phyloP scores from a whole-genome alignment of 2,888 invertebrate genomes.

The Drosophila merina region DNA sequence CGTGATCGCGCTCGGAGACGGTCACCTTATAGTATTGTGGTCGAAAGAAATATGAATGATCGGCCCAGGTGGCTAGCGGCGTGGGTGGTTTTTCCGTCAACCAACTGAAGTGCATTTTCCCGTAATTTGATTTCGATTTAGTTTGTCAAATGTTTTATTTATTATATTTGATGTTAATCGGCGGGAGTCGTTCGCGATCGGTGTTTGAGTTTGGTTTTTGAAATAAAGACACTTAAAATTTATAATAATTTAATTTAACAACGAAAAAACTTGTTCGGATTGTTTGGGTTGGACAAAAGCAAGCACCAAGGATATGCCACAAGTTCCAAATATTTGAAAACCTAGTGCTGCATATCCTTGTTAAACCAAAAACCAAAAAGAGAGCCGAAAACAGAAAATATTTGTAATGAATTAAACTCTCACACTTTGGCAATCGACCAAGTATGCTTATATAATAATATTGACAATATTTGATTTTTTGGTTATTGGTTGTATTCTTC shows the following conservation, averaged over 20 bases:
- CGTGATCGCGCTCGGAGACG: conserved; percentile 84
- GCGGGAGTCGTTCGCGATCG: conserved; percentile 35
- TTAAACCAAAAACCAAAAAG: conserved; percentile 20
- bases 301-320: conserved; percentile 58
- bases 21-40: conserved; percentile 83
- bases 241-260: conserved; percentile 72
- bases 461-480: conserved; percentile 18
- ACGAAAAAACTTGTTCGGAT: conserved; percentile 47
- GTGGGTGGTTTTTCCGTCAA: conserved; percentile 80
- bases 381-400: not conserved
- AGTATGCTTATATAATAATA: conserved; percentile 36
- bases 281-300: conserved; percentile 7
- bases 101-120: conserved; percentile 83
- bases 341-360: conserved; percentile 58
- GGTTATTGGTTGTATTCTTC: not conserved
- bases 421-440: conserved; percentile 54
- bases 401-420: conserved; percentile 42
- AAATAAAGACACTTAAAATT: conserved; percentile 84
- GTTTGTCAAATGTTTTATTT: conserved; percentile 24
- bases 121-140: conserved; percentile 33
- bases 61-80: conserved; percentile 85
- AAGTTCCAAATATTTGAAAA: not conserved
- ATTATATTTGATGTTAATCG: conserved; percentile 1
- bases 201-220: conserved; percentile 53
- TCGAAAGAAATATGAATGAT: conserved; percentile 83